phyloP scores from a whole-genome alignment of 2,113 vertebrate genomes.

The Misgurnus anguillicaudatus region DNA sequence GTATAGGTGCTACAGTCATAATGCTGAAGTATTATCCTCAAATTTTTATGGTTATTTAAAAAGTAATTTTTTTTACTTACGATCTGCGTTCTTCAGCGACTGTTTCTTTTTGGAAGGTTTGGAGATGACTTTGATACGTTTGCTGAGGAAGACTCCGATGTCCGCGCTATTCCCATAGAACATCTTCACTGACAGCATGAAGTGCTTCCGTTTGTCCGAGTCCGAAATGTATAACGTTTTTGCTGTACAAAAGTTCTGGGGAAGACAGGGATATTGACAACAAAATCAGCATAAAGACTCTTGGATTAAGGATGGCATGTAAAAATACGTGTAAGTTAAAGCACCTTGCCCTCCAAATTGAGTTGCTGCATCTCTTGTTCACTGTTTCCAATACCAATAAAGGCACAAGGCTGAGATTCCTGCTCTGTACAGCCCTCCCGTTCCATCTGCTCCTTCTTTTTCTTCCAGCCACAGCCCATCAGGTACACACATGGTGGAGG shows the following conservation, averaged over 20 bases:
- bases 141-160: conserved; percentile 96
- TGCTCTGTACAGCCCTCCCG: conserved; percentile 93
- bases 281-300: background rate
- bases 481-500: conserved; percentile 95
- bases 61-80: conserved; percentile 74
- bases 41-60: background rate
- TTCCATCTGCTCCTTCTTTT: conserved; percentile 96
- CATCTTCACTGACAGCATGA: conserved; percentile 98
- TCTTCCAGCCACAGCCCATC: conserved; percentile 97
- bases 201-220: conserved; percentile 96
- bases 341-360: conserved; percentile 95
- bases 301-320: background rate
- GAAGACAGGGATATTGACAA: too few relatives aligned
- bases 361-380: conserved; percentile 98
- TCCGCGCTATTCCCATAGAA: conserved; percentile 94
- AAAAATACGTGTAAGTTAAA: background rate
- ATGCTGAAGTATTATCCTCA: background rate
- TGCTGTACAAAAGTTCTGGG: conserved; percentile 94
- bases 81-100: conserved; percentile 94
- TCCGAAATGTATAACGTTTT: conserved; percentile 98
- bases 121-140: conserved; percentile 97
- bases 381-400: conserved; percentile 97
- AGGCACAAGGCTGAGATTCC: conserved; percentile 93
- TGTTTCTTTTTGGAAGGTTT: conserved; percentile 99
- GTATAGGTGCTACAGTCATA: background rate